Evolutionary conservation across 2,113 vertebrate species (phyloP).

Genomic region (Cynoglossus semilaevis): DNA sequence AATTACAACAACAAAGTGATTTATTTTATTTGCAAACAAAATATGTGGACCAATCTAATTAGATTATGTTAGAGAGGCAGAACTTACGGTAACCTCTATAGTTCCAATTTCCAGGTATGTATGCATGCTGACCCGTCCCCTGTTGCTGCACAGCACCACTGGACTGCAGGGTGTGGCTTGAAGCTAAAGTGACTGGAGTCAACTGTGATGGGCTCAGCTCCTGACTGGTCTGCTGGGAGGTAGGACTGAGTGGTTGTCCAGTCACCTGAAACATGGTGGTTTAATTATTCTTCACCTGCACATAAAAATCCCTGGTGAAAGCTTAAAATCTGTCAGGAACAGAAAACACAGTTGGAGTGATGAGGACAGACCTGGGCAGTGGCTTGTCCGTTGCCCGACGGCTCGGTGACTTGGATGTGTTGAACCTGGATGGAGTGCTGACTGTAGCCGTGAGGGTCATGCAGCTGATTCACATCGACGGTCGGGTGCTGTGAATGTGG

Average conservation of each 20-base stretch:
- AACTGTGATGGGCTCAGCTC: slow-evolving; percentile 88
- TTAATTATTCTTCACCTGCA: background rate
- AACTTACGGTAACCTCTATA: slow-evolving; percentile 90
- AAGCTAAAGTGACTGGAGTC: slow-evolving; percentile 75
- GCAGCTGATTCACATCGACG: slow-evolving; percentile 92
- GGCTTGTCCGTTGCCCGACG: slow-evolving; percentile 68
- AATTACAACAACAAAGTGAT: slow-evolving; percentile 1
- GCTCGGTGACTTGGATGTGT: slow-evolving; percentile 92
- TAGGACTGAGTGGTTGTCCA: slow-evolving; percentile 87
- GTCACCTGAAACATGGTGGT: slow-evolving; percentile 72
- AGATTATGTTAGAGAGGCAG: rapidly evolving
- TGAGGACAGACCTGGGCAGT: slow-evolving; percentile 78
- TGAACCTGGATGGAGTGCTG: slow-evolving; percentile 98
- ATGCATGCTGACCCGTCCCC: slow-evolving; percentile 88
- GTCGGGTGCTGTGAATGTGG: slow-evolving; percentile 92
- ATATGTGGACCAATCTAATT: background rate
- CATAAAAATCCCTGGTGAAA: background rate
- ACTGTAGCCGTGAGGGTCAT: slow-evolving; percentile 90
- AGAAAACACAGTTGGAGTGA: background rate
- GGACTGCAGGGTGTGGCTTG: slow-evolving; percentile 80
- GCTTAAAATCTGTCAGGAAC: background rate
- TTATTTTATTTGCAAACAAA: background rate
- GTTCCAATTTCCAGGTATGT: slow-evolving; percentile 92
- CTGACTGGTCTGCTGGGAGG: slow-evolving; percentile 84
- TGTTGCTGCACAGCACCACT: slow-evolving; percentile 60